Evolutionary conservation across 1,140 invertebrate genomes (phyloP), one percentile per base, ranked within the genome.

Genomic region (Oscheius sp.): DNA sequence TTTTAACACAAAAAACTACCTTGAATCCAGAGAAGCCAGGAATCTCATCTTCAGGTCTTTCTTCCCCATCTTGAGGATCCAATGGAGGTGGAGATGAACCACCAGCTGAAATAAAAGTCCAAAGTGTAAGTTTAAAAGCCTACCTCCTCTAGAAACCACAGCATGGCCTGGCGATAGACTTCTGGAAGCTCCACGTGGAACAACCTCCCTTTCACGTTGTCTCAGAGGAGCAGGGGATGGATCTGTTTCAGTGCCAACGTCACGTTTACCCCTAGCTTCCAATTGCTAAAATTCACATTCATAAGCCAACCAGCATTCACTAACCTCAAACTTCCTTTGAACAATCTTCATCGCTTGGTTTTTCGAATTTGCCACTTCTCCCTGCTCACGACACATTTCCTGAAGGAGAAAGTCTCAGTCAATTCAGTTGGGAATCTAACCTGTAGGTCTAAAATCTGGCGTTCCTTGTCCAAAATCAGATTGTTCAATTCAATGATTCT

Each of bases 401-500:
- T 77, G 74, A 28, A 66, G 49, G 20, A 73, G 55, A 68, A 3
- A 63, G 46, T 62, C 35, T 49, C 2, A 52, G 29, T 20, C 13
- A 7, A 46, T 66, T 58, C 15, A 26, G 23, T 66, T 34, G 28
- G 7, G 35, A 15, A 45, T 45, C 26, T 18, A n/a, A 74, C 72
- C 72, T 74, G 72, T 42, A 75, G 52, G 64, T 77, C 76, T 4
- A 77, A 29, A 29, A 77, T 77, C 55, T 77, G 76, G 20, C 76
- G 36, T 23, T 77, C 76, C 26, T 77, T 77, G 36, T 77, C 76
- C n/a, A 77, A 68, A 20, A 77, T 77, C 32, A 62, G 59, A 67
- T 77, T 77, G 45, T 77, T 77, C 45, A 77, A 45, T 29, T 77
- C 76, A 7, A 77, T 49, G 28, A 77, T 77, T 65, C 76, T 35